A percentile compares a stretch with the other conserved stretches of the same genome.
Evolutionary conservation across 2,888 invertebrate genomes (phyloP).

Genomic region (Eledona agricola): DNA sequence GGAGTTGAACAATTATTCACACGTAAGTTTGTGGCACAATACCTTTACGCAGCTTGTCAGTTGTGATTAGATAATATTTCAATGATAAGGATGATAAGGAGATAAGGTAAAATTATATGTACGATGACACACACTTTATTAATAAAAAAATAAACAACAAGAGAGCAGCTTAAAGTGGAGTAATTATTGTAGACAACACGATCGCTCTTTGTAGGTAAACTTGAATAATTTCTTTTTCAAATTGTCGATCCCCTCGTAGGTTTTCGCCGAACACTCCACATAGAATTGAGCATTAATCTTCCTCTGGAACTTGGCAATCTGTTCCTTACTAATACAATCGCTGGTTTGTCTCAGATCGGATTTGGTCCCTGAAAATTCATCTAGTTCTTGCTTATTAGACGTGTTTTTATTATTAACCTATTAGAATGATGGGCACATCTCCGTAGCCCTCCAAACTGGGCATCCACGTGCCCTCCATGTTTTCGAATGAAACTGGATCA

Average conservation of each 20-base stretch:
- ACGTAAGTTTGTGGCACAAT: too few species aligned
- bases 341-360: conserved; percentile 37
- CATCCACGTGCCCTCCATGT: conserved; percentile 43
- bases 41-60: too few species aligned
- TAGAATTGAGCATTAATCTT: conserved; percentile 44
- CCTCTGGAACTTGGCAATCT: conserved; percentile 38
- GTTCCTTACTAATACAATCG: conserved; percentile 30
- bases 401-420: too few species aligned
- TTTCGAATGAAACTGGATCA: conserved; percentile 42
- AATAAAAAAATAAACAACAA: neutral
- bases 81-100: too few species aligned
- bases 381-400: too few species aligned
- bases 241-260: conserved; percentile 40
- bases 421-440: conserved; percentile 40
- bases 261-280: conserved; percentile 47
- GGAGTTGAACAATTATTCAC: too few species aligned
- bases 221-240: conserved; percentile 31
- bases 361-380: conserved; percentile 46
- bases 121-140: conserved; percentile 13
- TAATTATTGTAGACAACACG: conserved; percentile 29
- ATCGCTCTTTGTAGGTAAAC: conserved; percentile 15
- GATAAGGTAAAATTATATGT: too few species aligned
- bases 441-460: conserved; percentile 39
- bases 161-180: too few species aligned
- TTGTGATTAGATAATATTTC: too few species aligned